These are phyloP conservation scores for Lontra canadensis DNA, from an alignment of 2,113 vertebrate species.

Conservation along the genomic window DNA sequence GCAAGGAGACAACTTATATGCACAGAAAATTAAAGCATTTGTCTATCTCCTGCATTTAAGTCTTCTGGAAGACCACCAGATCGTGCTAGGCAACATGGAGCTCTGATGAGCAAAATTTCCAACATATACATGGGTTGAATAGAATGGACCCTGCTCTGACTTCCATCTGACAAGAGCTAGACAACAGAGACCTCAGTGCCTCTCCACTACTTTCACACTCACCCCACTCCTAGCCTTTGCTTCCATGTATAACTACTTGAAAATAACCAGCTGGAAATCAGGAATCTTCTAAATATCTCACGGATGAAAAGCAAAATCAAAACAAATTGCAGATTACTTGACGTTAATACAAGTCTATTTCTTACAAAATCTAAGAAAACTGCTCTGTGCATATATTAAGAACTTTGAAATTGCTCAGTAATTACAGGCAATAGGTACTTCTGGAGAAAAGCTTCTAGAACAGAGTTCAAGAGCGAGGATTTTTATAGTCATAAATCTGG, in stretches of 20 bases:
- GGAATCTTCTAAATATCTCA: not conserved
- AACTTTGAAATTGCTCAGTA: not conserved
- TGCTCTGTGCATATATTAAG: not conserved
- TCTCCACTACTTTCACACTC: not conserved
- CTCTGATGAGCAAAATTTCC: not conserved
- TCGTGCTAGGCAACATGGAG: fast-evolving
- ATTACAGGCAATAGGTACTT: not conserved
- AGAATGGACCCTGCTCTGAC: not conserved
- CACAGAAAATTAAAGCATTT: not conserved
- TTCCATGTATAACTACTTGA: not conserved
- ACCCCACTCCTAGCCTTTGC: not conserved
- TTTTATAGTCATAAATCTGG: not conserved
- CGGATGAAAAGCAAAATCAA: not conserved
- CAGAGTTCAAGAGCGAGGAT: not conserved
- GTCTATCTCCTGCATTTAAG: not conserved
- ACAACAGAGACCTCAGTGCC: not conserved
- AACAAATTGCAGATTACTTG: not conserved
- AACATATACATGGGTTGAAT: not conserved
- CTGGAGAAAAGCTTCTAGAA: not conserved
- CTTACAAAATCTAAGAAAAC: not conserved
- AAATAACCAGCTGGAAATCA: not conserved
- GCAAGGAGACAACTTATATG: not conserved
- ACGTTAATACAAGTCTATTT: not conserved
- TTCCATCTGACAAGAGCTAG: not conserved
- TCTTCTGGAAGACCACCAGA: not conserved